Evolutionary conservation across 1,140 invertebrate species (phyloP), one percentile per base, ranked within the genome.

Genomic region (Cyphomyrmex costatus): DNA sequence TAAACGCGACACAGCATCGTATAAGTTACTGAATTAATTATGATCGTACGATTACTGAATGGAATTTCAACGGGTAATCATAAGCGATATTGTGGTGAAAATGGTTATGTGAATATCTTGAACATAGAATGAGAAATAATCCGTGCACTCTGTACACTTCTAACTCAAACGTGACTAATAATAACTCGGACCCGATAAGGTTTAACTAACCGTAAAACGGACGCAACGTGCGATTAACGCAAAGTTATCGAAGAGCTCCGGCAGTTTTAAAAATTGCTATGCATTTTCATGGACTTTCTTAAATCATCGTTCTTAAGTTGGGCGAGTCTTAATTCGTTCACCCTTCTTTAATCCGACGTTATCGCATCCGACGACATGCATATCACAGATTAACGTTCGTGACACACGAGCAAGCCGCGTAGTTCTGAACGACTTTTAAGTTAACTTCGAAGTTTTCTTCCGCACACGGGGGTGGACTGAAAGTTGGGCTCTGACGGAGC

Each of bases 311-410:
- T 46, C 65, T 16, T 42, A 42, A 80, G 36, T 30, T 42, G 74
- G 21, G 53, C 73, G 63, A 73, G 51, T 84, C 78, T 83, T 86
- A 70, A 85, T 85, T 85, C 73, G 65, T 76, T 79, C 65, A 88
- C 19, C 65, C 66, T 60, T 65, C 65, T 78, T 86, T 65, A 79
- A 88, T 86, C 73, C 65, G 73, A 65, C 80, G 63, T 85, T 87
- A 87, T 84, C 71, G 80, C 60, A 56, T 74, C 42, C 24, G 63
- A 76, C 80, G 60, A 65, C 80, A 84, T 60, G 86, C 86, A 77
- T 77, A 60, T 85, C 68, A 70, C 60, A 87, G 53, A 85, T 70
- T 85, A 85, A 49, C 61, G 60, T 84, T 87, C 63, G 86, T 87
- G 86, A 87, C 80, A 84, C 61, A 85, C 78, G 70, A 74, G 78